A percentile compares a stretch with the other conserved stretches of the same genome.
Evolutionary conservation across 2,113 vertebrate genomes (phyloP).

Genomic region (Plestiodon gilberti): DNA sequence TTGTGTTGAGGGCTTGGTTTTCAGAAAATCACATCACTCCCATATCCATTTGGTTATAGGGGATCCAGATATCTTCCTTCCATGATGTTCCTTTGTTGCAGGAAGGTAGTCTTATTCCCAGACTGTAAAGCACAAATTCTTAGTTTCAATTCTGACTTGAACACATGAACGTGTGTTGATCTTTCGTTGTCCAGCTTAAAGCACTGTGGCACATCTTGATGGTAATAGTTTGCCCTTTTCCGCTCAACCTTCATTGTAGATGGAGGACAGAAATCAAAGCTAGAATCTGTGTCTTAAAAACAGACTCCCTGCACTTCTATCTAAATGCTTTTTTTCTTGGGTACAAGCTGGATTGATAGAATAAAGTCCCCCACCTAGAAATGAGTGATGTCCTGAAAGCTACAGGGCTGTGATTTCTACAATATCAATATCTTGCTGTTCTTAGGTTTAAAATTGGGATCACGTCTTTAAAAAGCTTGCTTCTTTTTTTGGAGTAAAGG

Average conservation of each 20-base stretch:
- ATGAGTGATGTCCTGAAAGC: not conserved
- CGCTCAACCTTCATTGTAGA: not conserved
- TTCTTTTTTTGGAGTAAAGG: slow-evolving; percentile 70
- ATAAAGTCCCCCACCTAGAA: not conserved
- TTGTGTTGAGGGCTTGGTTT: not conserved
- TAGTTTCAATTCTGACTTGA: not conserved
- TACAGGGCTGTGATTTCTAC: not conserved
- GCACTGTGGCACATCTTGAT: not conserved
- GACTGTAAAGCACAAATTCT: too few relatives aligned
- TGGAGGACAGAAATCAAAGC: not conserved
- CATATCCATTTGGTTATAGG: not conserved
- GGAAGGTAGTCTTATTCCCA: not conserved
- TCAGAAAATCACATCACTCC: not conserved
- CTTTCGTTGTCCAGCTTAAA: not conserved
- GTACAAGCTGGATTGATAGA: not conserved
- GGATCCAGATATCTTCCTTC: not conserved
- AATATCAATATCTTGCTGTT: not conserved
- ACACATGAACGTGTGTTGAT: not conserved
- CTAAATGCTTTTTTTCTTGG: not conserved
- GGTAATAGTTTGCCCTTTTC: not conserved
- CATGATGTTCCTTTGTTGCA: not conserved
- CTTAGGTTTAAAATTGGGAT: not conserved
- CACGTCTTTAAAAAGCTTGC: slow-evolving; percentile 7
- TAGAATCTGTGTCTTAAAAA: not conserved
- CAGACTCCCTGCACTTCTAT: not conserved